These are phyloP conservation scores for Aplodontia rufa DNA, from an alignment of 2,113 vertebrate species.

Conservation along the genomic window DNA sequence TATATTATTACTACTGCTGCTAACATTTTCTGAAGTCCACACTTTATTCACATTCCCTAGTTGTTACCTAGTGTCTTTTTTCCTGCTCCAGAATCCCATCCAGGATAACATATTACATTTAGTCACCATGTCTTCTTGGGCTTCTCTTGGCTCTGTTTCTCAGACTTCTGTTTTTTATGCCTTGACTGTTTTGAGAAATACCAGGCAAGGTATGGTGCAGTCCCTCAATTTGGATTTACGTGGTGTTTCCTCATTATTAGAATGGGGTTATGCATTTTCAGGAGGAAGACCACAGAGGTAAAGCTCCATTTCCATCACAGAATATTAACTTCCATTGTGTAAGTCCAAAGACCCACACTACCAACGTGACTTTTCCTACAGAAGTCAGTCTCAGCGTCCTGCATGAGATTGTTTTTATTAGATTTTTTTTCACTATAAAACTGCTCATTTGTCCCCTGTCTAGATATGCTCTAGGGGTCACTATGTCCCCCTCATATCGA, in stretches of 20 bases:
- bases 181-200: background rate
- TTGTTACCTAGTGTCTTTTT: background rate
- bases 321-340: background rate
- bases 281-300: background rate
- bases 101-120: too few species aligned
- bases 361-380: rapidly evolving
- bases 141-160: background rate
- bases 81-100: background rate
- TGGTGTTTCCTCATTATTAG: background rate
- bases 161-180: background rate
- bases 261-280: background rate
- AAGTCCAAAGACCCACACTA: background rate
- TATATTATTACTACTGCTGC: background rate
- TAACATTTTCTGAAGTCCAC: background rate
- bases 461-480: background rate
- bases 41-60: too few species aligned
- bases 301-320: background rate
- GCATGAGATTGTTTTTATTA: background rate
- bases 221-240: background rate
- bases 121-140: too few species aligned
- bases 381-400: background rate
- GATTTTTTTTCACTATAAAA: background rate
- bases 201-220: background rate
- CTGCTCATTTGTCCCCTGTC: background rate
- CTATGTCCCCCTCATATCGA: background rate